Percentiles rank a stretch among this genome's conserved stretches.
These are phyloP conservation scores for Rhagonycha lutea DNA, from an alignment of 2,888 invertebrate species.

Conservation along the genomic window DNA sequence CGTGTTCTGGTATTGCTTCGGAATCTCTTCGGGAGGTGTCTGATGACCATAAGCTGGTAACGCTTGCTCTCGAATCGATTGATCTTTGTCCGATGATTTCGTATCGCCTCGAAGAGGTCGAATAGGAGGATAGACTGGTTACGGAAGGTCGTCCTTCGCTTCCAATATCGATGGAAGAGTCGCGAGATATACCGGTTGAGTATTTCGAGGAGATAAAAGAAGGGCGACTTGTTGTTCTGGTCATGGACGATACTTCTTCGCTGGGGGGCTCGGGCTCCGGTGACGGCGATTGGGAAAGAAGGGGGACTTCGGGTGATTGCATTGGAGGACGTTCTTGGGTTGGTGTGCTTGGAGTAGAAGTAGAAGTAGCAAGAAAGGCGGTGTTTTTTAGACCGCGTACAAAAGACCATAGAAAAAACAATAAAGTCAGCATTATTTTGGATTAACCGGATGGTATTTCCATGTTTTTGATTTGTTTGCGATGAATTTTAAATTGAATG, in stretches of 20 bases:
- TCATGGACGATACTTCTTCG: constrained; percentile 38
- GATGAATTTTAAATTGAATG: constrained; percentile 27
- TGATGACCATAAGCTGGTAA: constrained; percentile 54
- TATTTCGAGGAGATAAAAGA: constrained; percentile 43
- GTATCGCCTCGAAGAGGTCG: constrained; percentile 53
- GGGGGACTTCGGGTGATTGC: constrained; percentile 44
- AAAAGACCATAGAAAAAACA: constrained; percentile 66
- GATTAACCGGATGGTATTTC: constrained; percentile 13
- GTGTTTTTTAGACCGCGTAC: constrained; percentile 61
- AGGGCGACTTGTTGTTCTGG: constrained; percentile 36
- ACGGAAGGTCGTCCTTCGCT: constrained; percentile 54
- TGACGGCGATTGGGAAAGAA: constrained; percentile 42
- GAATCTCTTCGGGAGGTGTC: constrained; percentile 51
- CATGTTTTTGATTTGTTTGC: constrained; percentile 13
- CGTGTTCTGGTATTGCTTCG: constrained; percentile 55
- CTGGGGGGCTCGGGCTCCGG: constrained; percentile 49
- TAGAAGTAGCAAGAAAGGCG: constrained; percentile 29
- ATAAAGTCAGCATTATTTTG: constrained; percentile 62
- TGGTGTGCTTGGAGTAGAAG: constrained; percentile 8
- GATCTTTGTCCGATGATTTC: constrained; percentile 55
- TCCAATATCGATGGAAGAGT: constrained; percentile 53
- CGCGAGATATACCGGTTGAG: constrained; percentile 50
- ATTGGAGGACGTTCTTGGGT: constrained; percentile 53
- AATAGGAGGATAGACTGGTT: constrained; percentile 54
- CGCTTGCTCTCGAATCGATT: constrained; percentile 54